Conservation (phyloP, 2,113 vertebrate genomes). For the Vireo altiloquus region DNA sequence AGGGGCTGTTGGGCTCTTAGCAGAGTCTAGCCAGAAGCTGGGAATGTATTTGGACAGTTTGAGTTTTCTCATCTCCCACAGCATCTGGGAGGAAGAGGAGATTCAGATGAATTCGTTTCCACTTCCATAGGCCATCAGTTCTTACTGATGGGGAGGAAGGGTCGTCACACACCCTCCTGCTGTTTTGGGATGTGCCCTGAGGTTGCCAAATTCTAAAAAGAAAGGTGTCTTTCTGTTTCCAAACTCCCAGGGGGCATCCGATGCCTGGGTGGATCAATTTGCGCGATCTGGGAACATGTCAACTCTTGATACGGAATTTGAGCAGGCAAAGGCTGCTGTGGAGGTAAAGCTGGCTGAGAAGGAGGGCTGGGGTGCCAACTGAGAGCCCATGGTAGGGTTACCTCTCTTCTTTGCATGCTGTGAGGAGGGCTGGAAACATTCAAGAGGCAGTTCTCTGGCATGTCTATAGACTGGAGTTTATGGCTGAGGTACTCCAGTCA, state of each 20-base stretch:
- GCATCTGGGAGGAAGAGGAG: neutral
- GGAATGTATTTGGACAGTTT: neutral
- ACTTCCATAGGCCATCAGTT: neutral
- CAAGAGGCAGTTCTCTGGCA: neutral
- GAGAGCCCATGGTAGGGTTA: neutral
- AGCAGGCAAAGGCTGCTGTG: conserved; percentile 92
- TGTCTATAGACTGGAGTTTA: neutral
- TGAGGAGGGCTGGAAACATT: neutral
- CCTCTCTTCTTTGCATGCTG: neutral
- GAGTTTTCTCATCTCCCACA: neutral
- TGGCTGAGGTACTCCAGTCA: neutral
- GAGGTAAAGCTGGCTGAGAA: conserved; percentile 80
- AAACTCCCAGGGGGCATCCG: conserved; percentile 79
- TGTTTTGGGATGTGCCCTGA: neutral
- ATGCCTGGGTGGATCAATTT: conserved; percentile 96
- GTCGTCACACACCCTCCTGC: neutral
- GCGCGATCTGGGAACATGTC: conserved; percentile 67
- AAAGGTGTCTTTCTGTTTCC: conserved; percentile 29
- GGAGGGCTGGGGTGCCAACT: neutral
- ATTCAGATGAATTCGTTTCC: neutral
- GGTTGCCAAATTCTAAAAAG: conserved; percentile 8
- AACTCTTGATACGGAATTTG: conserved; percentile 85
- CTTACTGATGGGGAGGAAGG: neutral
- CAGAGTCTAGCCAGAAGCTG: conserved; percentile 19
- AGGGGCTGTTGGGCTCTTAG: neutral